These are phyloP conservation scores for Amorpha juglandis DNA, from an alignment of 2,888 invertebrate species.

Conservation along the genomic window DNA sequence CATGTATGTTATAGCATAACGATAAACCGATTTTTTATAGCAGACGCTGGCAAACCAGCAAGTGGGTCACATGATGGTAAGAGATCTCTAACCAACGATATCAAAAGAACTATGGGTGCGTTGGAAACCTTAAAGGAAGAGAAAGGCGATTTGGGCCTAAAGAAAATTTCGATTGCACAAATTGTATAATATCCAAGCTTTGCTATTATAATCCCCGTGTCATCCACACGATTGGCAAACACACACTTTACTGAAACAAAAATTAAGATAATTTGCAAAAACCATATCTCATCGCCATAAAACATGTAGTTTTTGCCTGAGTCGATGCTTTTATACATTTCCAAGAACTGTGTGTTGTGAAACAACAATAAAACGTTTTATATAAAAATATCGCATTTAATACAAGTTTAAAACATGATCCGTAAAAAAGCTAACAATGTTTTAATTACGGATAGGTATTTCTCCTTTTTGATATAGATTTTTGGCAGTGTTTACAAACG, in stretches of 20 bases:
- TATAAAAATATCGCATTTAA: background rate
- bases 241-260: conserved; percentile 2
- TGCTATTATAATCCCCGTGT: background rate
- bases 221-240: conserved; percentile 1
- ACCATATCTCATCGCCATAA: background rate
- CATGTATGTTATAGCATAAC: too few relatives aligned
- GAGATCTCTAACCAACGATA: too few relatives aligned
- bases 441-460: background rate
- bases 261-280: background rate
- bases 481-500: background rate
- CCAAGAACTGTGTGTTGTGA: background rate
- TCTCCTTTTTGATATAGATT: background rate
- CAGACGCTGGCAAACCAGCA: too few relatives aligned
- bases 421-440: background rate
- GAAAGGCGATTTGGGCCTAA: too few relatives aligned
- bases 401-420: background rate
- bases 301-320: background rate
- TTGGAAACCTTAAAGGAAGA: too few relatives aligned
- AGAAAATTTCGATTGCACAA: background rate
- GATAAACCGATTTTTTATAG: too few relatives aligned
- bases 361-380: background rate
- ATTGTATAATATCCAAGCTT: conserved; percentile 9
- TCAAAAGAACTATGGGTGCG: too few relatives aligned
- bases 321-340: background rate
- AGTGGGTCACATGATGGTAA: too few relatives aligned